Evolutionary conservation across 2,797 vertebrate species (phyloP), one percentile per base, ranked within the genome.

Genomic region (Eutrigla gurnardus): DNA sequence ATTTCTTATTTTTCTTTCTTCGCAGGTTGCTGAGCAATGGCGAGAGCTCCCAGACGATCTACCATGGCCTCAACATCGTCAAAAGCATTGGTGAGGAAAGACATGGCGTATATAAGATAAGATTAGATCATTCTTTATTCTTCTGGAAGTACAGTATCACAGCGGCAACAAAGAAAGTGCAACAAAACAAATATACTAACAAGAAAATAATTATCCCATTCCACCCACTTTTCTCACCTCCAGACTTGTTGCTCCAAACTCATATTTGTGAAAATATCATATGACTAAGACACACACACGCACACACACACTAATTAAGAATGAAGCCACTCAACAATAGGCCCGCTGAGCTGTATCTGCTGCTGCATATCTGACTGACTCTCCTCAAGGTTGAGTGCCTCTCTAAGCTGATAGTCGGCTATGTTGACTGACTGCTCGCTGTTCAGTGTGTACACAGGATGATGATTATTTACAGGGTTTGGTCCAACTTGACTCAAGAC

Each of bases 61-160:
- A 73, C 77, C 86, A 90, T 73, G 90, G 81, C 80, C 85, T 95
- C 66, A 94, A 90, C 73, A 93, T 95, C 37, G 54, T 95, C 78
- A 93, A 94, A 86, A 93, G 87, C 62, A 88, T 94, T 3, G 91
- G 95, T 95, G 73, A 94, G 94, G 65, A 72, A 70, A 65, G 12
- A 67, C 70, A 66, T 73, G 47, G 43, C 6, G 4, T 52, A 39
- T 15, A 42, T 63, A 25, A 25, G 25, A 25, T 25, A 25, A 25
- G 25, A 25, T 25, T 25, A 25, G 25, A 25, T 25, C 25, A 25
- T 25, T 25, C 2, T 25, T 25, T 25, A 25, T 25, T 25, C 25
- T 25, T 25, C 25, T 25, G 25, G 25, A 25, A 25, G 25, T 25
- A 25, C 25, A 25, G 25, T 25, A 25, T 25, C 25, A 25, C 25